These are phyloP conservation scores for Alsophila aescularia DNA, from an alignment of 2,888 invertebrate species.

Conservation along the genomic window DNA sequence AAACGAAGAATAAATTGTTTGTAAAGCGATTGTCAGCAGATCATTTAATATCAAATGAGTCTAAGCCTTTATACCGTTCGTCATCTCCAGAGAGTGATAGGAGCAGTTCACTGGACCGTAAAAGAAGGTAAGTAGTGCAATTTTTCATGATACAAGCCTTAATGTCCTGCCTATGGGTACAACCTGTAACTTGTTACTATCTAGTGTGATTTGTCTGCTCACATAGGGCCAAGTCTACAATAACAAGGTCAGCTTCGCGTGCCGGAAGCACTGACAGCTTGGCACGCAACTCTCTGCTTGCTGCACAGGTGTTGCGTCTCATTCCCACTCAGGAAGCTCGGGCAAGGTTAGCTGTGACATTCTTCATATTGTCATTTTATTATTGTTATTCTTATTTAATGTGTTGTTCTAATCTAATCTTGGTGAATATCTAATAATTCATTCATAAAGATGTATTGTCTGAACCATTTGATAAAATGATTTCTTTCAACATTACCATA, in stretches of 20 bases:
- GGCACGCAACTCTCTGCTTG: slow-evolving; percentile 89
- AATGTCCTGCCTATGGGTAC: slow-evolving; percentile 29
- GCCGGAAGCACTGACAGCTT: slow-evolving; percentile 87
- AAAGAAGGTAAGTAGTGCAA: slow-evolving; percentile 63
- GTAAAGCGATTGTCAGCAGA: slow-evolving; percentile 79
- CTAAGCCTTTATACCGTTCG: slow-evolving; percentile 68
- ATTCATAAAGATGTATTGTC: too few species aligned
- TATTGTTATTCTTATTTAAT: not conserved
- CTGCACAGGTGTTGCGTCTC: slow-evolving; percentile 91
- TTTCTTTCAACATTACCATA: too few species aligned
- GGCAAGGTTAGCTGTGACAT: slow-evolving; percentile 83
- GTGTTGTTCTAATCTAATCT: too few species aligned
- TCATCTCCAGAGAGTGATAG: slow-evolving; percentile 81
- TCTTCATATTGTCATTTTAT: not conserved
- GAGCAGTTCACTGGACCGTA: slow-evolving; percentile 77
- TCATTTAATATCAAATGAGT: slow-evolving; percentile 75
- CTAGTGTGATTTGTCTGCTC: slow-evolving; percentile 39
- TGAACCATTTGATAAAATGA: too few species aligned
- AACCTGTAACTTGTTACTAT: slow-evolving; percentile 8
- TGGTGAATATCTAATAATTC: too few species aligned
- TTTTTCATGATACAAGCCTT: slow-evolving; percentile 3
- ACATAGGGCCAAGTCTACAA: slow-evolving; percentile 71
- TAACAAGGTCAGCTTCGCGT: slow-evolving; percentile 70
- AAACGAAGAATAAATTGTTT: slow-evolving; percentile 75
- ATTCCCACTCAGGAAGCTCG: slow-evolving; percentile 93